Conservation (phyloP, 2,113 vertebrate genomes). For the Trematocara unimaculatum region DNA sequence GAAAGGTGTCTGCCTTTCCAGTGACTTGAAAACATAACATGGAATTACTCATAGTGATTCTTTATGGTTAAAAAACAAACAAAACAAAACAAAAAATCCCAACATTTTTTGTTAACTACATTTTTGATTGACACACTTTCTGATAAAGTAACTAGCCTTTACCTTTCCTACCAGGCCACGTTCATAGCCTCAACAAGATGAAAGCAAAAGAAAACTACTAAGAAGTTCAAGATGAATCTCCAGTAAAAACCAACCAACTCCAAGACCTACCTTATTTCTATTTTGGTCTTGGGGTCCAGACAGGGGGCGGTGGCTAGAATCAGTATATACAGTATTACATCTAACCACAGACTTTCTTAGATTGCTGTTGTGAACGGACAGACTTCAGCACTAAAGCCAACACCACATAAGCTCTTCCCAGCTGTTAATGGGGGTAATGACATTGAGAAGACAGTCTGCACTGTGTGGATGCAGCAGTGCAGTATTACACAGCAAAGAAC, state of each 20-base stretch:
- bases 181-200: background rate
- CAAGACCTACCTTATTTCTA: background rate
- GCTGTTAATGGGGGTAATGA: background rate
- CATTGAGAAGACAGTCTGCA: background rate
- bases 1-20: background rate
- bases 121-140: background rate
- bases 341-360: background rate
- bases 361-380: background rate
- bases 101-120: background rate
- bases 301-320: background rate
- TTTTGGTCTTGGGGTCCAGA: background rate
- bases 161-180: background rate
- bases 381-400: background rate
- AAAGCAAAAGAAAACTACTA: background rate
- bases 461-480: background rate
- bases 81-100: background rate
- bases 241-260: background rate
- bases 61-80: background rate
- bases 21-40: background rate
- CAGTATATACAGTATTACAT: background rate
- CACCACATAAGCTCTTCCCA: background rate
- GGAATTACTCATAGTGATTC: background rate
- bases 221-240: background rate
- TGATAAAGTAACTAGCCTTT: background rate
- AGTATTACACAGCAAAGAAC: background rate